phyloP scores from a whole-genome alignment of 2,113 vertebrate species.

The Psophia crepitans region DNA sequence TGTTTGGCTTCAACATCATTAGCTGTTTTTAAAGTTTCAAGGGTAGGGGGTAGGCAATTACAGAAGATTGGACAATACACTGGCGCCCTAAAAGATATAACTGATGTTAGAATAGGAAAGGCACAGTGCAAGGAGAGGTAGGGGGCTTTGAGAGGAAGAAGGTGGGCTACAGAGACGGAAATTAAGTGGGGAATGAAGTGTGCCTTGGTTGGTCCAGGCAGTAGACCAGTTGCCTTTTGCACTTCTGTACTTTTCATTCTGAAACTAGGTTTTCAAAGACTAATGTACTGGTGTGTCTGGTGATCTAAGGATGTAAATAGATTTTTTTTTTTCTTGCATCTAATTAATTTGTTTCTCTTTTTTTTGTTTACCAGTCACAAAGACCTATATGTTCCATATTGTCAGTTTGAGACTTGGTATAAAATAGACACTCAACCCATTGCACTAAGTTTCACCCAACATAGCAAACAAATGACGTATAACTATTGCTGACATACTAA shows the following conservation, averaged over 20 bases:
- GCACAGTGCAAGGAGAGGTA: background rate
- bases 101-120: background rate
- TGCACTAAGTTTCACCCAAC: background rate
- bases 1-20: background rate
- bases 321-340: background rate
- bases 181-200: background rate
- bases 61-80: background rate
- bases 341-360: background rate
- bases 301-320: background rate
- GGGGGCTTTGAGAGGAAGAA: background rate
- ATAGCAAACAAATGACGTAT: background rate
- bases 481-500: too few relatives aligned
- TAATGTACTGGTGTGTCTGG: background rate
- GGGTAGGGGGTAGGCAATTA: too few relatives aligned
- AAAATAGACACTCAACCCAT: background rate
- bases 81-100: background rate
- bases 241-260: background rate
- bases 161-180: background rate
- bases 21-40: background rate
- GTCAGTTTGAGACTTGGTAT: background rate
- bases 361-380: background rate
- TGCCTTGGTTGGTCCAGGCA: background rate
- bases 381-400: background rate
- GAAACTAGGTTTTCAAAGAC: background rate
- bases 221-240: background rate